These are phyloP conservation scores for Colaptes auratus DNA, from an alignment of 2,113 vertebrate genomes.

Conservation along the genomic window DNA sequence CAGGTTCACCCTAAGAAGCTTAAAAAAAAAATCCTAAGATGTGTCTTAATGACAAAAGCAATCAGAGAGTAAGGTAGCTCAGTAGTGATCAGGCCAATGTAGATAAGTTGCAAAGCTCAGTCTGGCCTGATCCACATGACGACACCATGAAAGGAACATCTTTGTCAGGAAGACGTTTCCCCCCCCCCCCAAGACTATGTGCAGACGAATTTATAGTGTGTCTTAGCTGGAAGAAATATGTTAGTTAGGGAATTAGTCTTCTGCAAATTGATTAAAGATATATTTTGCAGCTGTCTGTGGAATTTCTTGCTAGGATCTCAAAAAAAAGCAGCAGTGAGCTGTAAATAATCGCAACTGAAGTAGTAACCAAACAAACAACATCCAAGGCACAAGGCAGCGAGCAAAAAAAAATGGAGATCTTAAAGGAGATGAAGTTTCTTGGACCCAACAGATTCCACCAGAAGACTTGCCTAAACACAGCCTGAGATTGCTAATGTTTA, in stretches of 20 bases:
- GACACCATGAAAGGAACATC: not conserved
- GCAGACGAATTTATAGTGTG: not conserved
- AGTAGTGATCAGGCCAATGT: not conserved
- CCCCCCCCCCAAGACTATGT: not conserved
- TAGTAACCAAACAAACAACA: not conserved
- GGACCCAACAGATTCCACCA: not conserved
- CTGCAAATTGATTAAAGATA: constrained; percentile 37
- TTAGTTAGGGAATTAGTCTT: not conserved
- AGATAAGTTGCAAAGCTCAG: not conserved
- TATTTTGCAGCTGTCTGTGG: constrained; percentile 14
- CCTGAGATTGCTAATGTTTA: not conserved
- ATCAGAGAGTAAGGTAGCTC: not conserved
- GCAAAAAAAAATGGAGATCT: not conserved
- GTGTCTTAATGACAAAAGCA: not conserved
- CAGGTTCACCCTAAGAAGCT: not conserved
- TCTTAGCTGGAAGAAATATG: not conserved
- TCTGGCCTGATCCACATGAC: not conserved
- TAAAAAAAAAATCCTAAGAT: not conserved
- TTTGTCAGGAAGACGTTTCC: not conserved
- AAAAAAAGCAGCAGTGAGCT: not conserved
- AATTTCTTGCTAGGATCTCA: constrained; percentile 36
- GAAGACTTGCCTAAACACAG: not conserved
- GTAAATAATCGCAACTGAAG: not conserved
- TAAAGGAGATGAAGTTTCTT: not conserved
- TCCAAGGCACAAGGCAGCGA: not conserved